Percentiles rank a stretch among this genome's conserved stretches.
Conservation (phyloP, 2,888 invertebrate genomes). For the Noctua janthe region DNA sequence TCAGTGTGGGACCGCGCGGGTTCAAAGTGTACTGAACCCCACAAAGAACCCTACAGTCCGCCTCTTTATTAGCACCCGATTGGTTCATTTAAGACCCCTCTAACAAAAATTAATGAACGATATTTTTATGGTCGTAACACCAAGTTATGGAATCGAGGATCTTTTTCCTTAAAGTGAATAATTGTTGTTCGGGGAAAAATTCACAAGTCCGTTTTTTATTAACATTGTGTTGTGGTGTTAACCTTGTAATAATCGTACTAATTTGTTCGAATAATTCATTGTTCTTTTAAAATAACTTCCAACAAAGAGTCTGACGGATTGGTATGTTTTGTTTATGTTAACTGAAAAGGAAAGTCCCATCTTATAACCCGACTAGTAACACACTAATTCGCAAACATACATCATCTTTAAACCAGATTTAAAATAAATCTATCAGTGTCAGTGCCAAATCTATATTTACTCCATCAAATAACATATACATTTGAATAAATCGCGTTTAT, state of each 20-base stretch:
- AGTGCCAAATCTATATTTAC: constrained; percentile 58
- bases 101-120: constrained; percentile 57
- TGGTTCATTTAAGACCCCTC: constrained; percentile 62
- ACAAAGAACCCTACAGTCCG: constrained; percentile 75
- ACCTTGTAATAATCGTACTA: constrained; percentile 38
- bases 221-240: constrained; percentile 28
- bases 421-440: constrained; percentile 49
- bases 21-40: constrained; percentile 78
- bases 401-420: constrained; percentile 34
- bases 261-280: constrained; percentile 35
- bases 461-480: constrained; percentile 46
- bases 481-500: constrained; percentile 62
- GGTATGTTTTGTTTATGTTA: constrained; percentile 14
- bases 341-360: background rate
- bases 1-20: constrained; percentile 64
- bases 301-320: constrained; percentile 33
- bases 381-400: constrained; percentile 29
- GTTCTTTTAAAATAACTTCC: constrained; percentile 28
- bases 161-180: constrained; percentile 61
- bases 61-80: constrained; percentile 77
- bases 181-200: constrained; percentile 57
- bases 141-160: constrained; percentile 26
- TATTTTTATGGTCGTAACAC: constrained; percentile 50
- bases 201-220: constrained; percentile 39
- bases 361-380: constrained; percentile 15